Conservation (phyloP, 2,888 invertebrate genomes). For the Meliscaeva auricollis region DNA sequence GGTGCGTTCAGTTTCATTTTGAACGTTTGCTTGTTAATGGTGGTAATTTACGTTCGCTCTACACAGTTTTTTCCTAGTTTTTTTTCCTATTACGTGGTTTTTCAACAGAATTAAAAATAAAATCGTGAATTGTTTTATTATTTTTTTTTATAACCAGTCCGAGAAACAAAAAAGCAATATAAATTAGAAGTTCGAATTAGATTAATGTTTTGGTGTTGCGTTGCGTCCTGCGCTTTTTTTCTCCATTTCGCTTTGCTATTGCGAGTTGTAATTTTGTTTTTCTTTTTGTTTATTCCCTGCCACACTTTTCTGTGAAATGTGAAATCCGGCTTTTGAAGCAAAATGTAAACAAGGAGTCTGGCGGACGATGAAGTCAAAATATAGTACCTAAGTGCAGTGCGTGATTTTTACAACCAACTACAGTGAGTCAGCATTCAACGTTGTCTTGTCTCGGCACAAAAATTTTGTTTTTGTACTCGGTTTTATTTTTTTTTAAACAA, state of each 20-base stretch:
- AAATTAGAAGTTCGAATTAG: slow-evolving; percentile 20
- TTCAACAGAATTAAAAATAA: slow-evolving; percentile 21
- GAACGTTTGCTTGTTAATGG: slow-evolving; percentile 61
- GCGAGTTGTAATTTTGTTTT: slow-evolving; percentile 2
- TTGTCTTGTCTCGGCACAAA: not conserved
- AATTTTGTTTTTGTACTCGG: not conserved
- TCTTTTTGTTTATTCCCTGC: slow-evolving; percentile 57
- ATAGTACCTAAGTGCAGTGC: slow-evolving; percentile 12
- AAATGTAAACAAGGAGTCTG: slow-evolving; percentile 69
- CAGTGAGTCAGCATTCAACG: slow-evolving; percentile 38
- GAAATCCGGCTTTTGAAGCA: slow-evolving; percentile 70
- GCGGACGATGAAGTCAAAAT: slow-evolving; percentile 1
- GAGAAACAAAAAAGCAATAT: not conserved
- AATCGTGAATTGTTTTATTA: slow-evolving; percentile 23
- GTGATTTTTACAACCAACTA: slow-evolving; percentile 26
- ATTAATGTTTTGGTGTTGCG: slow-evolving; percentile 19
- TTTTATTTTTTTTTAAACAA: slow-evolving; percentile 74
- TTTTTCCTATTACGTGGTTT: slow-evolving; percentile 58
- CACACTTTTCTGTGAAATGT: slow-evolving; percentile 66
- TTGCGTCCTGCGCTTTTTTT: slow-evolving; percentile 2
- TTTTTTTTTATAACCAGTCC: slow-evolving; percentile 6
- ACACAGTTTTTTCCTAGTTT: slow-evolving; percentile 48
- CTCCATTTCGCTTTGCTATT: not conserved
- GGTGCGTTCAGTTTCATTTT: slow-evolving; percentile 63
- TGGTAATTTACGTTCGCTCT: slow-evolving; percentile 39